A percentile compares a stretch with the other conserved stretches of the same genome.
Evolutionary conservation across 2,113 vertebrate genomes (phyloP).

Genomic region (Pandion haliaetus): DNA sequence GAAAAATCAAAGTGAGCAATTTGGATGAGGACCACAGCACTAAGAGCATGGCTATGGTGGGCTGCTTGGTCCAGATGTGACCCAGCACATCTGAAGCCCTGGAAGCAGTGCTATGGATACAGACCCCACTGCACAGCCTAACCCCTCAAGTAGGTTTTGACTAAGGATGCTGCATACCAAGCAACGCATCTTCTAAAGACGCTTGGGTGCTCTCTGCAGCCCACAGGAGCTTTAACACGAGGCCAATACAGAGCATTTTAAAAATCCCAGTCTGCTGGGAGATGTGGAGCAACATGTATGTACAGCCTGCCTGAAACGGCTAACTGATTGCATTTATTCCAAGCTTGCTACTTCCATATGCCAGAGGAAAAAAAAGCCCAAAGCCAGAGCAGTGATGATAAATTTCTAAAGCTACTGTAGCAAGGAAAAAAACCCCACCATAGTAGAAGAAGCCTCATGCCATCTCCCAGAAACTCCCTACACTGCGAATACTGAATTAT

Average conservation of each 20-base stretch:
- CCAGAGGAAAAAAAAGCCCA: not conserved
- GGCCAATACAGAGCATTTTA: not conserved
- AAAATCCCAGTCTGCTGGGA: not conserved
- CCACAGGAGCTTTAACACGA: not conserved
- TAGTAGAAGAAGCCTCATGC: not conserved
- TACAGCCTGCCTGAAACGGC: not conserved
- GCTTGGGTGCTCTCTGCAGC: not conserved
- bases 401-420: not conserved
- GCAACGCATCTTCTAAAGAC: not conserved
- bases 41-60: rapidly evolving
- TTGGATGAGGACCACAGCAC: rapidly evolving
- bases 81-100: not conserved
- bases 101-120: not conserved
- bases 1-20: not conserved
- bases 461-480: not conserved
- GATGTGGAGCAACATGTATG: rapidly evolving
- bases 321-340: not conserved
- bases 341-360: not conserved
- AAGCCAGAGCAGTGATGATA: not conserved
- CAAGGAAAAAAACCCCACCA: not conserved
- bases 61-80: not conserved
- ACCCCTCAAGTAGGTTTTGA: rapidly evolving
- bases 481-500: not conserved
- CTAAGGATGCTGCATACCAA: not conserved
- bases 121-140: not conserved